These are phyloP conservation scores for Tamandua tetradactyla DNA, from an alignment of 2,797 vertebrate genomes.

Conservation along the genomic window DNA sequence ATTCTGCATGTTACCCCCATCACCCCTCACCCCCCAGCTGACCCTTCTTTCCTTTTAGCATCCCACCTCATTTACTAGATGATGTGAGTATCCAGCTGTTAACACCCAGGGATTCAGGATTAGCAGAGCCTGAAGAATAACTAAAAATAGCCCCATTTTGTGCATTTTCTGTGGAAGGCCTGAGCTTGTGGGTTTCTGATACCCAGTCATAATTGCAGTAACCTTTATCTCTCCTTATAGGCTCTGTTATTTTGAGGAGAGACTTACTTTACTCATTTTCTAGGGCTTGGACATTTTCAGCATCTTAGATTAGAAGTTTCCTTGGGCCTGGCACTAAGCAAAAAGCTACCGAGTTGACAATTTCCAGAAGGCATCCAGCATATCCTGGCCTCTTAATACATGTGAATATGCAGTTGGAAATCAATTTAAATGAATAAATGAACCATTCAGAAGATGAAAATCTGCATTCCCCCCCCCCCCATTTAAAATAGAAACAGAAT, in stretches of 20 bases:
- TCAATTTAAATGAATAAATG: constrained; percentile 53
- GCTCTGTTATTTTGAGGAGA: background rate
- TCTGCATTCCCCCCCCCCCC: background rate
- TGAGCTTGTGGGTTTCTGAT: background rate
- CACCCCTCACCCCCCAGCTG: background rate
- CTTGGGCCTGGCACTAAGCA: background rate
- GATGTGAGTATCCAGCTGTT: constrained; percentile 28
- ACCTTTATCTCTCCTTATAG: background rate
- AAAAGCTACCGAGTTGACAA: background rate
- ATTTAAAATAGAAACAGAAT: constrained; percentile 57
- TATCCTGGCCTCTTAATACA: constrained; percentile 3
- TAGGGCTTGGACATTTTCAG: background rate
- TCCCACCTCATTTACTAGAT: constrained; percentile 24
- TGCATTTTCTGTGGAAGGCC: constrained; percentile 41
- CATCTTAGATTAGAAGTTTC: background rate
- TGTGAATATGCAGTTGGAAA: constrained; percentile 35
- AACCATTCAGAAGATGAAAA: constrained; percentile 35
- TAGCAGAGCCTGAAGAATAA: background rate
- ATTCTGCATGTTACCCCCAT: background rate
- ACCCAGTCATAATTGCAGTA: background rate
- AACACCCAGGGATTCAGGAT: background rate
- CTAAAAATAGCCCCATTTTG: constrained; percentile 21
- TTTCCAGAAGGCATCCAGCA: background rate
- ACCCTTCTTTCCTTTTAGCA: background rate
- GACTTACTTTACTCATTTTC: background rate